Evolutionary conservation across 1,140 invertebrate genomes (phyloP), one percentile per base, ranked within the genome.

Genomic region (Nomia melanderi): DNA sequence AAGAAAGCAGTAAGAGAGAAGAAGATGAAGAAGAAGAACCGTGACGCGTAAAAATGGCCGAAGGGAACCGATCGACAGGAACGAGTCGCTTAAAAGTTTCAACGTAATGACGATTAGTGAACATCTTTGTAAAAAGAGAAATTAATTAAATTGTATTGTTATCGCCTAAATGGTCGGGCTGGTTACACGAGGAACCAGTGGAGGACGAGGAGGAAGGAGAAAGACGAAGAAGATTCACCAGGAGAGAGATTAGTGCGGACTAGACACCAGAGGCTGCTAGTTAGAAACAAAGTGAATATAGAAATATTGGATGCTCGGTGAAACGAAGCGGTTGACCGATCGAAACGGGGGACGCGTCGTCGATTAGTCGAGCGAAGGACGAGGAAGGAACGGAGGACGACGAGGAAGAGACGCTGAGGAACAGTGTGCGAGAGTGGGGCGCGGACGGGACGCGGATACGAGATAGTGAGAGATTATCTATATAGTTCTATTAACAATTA

Each of bases 261-360:
- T 91, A 92, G 88, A 91, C 88, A 86, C 82, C 72, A 79, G 85
- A 91, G 89, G 89, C 89, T 92, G 87, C 90, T 92, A 92, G 88
- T 88, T 92, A 91, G 86, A 89, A 81, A 88, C 77, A 84, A 86
- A 84, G 83, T 87, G 57, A 81, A 87, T 86, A 88, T 17, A 17
- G 12, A 88, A 88, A 88, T 86, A 87, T 86, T 85, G 83, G 83
- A 86, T 89, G 84, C 59, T 80, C 63, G 83, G 86, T 82, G n/a
- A 86, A 79, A 53, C 54, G 79, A 84, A 84, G 62, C 62, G 77
- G 54, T 85, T 83, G 79, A 86, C 71, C 78, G 47, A 54, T 64
- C 71, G 20, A 59, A n/a, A n/a, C n/a, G n/a, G 8, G 33, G 39
- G 20, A 53, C 7, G 29, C 12, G 53, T 78, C 72, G 59, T 60